Conservation (phyloP, 2,113 vertebrate genomes). For the Scortum barcoo region DNA sequence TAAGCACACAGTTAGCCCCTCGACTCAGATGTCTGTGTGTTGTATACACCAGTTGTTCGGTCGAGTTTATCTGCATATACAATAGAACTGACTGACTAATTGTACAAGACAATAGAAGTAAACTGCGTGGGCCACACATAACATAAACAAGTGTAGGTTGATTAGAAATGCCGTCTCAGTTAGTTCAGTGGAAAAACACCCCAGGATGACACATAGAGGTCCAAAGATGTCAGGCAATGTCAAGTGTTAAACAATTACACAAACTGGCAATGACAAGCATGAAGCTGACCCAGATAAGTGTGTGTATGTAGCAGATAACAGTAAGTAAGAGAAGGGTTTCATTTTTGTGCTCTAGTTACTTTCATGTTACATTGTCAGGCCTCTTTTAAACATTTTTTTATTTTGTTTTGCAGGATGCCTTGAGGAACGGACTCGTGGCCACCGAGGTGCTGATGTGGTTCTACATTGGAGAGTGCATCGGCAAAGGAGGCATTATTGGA, state of each 20-base stretch:
- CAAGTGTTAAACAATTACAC: background rate
- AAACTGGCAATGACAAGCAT: background rate
- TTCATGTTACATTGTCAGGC: background rate
- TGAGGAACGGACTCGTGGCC: slow-evolving; percentile 53
- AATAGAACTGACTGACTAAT: slow-evolving; percentile 11
- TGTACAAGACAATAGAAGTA: background rate
- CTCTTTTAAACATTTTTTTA: background rate
- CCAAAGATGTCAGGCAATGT: background rate
- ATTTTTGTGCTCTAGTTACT: background rate
- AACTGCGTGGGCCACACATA: background rate
- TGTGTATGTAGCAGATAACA: background rate
- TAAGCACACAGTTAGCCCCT: background rate
- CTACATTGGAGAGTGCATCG: slow-evolving; percentile 59
- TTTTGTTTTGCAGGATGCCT: slow-evolving; percentile 46
- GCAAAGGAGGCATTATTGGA: slow-evolving; percentile 57
- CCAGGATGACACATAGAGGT: background rate
- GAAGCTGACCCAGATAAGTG: background rate
- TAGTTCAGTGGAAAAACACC: slow-evolving; percentile 2
- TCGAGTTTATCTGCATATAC: background rate
- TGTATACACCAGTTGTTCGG: background rate
- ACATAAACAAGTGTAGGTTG: background rate
- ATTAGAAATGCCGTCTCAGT: background rate
- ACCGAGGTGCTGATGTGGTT: slow-evolving; percentile 67
- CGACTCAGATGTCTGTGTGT: background rate
- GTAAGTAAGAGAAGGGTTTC: background rate